Conservation (phyloP, 2,113 vertebrate species). For the Platysternon megacephalum region DNA sequence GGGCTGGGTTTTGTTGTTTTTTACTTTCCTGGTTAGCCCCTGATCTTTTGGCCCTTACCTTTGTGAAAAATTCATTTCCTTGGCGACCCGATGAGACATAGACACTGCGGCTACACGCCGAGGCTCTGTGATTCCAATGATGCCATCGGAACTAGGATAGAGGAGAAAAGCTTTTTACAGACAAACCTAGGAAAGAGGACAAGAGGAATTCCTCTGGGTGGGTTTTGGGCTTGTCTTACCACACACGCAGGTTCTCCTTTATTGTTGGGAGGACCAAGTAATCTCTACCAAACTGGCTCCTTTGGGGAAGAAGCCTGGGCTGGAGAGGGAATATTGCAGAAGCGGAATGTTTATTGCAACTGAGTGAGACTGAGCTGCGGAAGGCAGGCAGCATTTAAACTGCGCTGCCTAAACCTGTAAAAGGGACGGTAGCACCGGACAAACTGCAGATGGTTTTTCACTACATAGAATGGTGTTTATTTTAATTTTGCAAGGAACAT, state of each 20-base stretch:
- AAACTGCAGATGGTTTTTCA: neutral
- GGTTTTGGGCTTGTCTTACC: neutral
- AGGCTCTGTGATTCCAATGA: constrained; percentile 93
- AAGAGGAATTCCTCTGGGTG: neutral
- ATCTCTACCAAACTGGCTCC: neutral
- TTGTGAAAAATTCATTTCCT: constrained; percentile 93
- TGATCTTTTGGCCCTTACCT: constrained; percentile 76
- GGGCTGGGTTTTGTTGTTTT: neutral
- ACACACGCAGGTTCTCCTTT: neutral
- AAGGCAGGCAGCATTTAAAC: neutral
- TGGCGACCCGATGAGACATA: constrained; percentile 95
- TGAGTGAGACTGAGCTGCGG: accelerated
- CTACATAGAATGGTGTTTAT: neutral
- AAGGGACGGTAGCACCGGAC: accelerated
- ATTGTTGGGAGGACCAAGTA: neutral
- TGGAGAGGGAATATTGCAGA: neutral
- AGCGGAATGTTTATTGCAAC: neutral
- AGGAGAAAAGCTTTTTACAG: neutral
- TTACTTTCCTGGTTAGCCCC: neutral
- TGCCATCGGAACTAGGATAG: constrained; percentile 69
- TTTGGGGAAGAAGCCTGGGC: neutral
- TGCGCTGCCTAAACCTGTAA: too few relatives aligned
- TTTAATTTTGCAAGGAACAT: neutral
- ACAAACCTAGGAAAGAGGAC: neutral
- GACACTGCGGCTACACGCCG: constrained; percentile 94